Conservation (phyloP, 2,888 invertebrate genomes). For the Nephrocerus scutellatus region DNA sequence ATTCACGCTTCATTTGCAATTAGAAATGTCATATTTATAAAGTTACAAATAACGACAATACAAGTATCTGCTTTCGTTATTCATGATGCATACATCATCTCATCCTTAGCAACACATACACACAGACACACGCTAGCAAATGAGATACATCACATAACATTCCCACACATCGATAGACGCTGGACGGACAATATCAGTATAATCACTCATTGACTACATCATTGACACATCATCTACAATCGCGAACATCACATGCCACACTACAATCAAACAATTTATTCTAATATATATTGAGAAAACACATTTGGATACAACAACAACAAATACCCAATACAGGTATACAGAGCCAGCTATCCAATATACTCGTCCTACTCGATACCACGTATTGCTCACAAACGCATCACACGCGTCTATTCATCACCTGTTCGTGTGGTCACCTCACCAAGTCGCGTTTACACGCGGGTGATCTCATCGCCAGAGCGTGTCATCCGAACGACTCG, state of each 20-base stretch:
- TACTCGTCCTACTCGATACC: slow-evolving; percentile 43
- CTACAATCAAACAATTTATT: neutral
- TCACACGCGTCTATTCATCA: slow-evolving; percentile 38
- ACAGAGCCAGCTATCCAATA: slow-evolving; percentile 45
- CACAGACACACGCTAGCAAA: slow-evolving; percentile 5
- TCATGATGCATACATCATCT: slow-evolving; percentile 2
- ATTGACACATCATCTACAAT: slow-evolving; percentile 8
- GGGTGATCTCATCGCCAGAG: slow-evolving; percentile 36
- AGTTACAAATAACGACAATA: too few species aligned
- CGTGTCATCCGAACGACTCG: slow-evolving; percentile 38
- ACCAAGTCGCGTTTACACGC: slow-evolving; percentile 36
- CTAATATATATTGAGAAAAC: neutral
- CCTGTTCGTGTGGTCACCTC: slow-evolving; percentile 41
- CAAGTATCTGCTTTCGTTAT: too few species aligned
- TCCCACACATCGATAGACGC: slow-evolving; percentile 1
- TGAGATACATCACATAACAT: too few species aligned
- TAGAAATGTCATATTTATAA: too few species aligned
- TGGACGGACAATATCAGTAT: slow-evolving; percentile 6
- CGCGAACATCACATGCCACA: slow-evolving; percentile 1
- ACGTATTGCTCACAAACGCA: slow-evolving; percentile 29
- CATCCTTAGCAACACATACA: slow-evolving; percentile 5
- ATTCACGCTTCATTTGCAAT: too few species aligned
- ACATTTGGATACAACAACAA: slow-evolving; percentile 6
- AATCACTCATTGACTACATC: slow-evolving; percentile 4
- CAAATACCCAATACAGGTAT: slow-evolving; percentile 34